A percentile compares a stretch with the other conserved stretches of the same genome.
phyloP scores from a whole-genome alignment of 2,797 vertebrate genomes.

The Synaphobranchus kaupii region DNA sequence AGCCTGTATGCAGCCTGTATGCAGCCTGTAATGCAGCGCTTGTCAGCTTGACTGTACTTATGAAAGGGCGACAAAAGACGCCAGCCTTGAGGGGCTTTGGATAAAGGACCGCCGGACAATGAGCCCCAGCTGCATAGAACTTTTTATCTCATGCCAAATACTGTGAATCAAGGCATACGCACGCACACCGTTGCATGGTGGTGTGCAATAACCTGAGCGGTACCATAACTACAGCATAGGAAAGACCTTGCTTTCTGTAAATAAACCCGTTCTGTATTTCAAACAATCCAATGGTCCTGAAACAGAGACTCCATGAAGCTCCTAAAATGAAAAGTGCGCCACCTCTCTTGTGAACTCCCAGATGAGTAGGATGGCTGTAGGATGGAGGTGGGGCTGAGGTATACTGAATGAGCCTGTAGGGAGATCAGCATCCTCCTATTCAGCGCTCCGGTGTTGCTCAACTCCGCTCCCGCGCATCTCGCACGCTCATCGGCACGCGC shows the following conservation, averaged over 20 bases:
- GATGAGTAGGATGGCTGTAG: too few relatives aligned
- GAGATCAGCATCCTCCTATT: slow-evolving; percentile 23
- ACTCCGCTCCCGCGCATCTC: neutral
- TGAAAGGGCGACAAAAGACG: neutral
- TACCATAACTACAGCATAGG: neutral
- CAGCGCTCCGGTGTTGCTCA: neutral
- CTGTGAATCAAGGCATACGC: neutral
- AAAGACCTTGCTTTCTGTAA: neutral
- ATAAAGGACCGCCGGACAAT: neutral
- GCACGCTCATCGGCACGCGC: neutral
- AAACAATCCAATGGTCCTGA: neutral
- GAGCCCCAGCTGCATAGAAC: neutral
- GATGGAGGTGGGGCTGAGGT: too few relatives aligned
- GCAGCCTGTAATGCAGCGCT: neutral
- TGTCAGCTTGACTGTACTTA: neutral
- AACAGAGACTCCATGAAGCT: neutral
- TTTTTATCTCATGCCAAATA: neutral
- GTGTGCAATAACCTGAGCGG: neutral
- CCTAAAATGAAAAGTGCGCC: neutral
- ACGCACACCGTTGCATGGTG: neutral
- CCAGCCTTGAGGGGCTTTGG: neutral
- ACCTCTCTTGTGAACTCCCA: neutral
- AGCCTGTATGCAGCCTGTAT: neutral
- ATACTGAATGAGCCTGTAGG: too few relatives aligned
- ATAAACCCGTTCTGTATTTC: neutral